Base-by-base conservation (phyloP, 1,140 invertebrate species). In the Pseudomyrmex pallidus region DNA sequence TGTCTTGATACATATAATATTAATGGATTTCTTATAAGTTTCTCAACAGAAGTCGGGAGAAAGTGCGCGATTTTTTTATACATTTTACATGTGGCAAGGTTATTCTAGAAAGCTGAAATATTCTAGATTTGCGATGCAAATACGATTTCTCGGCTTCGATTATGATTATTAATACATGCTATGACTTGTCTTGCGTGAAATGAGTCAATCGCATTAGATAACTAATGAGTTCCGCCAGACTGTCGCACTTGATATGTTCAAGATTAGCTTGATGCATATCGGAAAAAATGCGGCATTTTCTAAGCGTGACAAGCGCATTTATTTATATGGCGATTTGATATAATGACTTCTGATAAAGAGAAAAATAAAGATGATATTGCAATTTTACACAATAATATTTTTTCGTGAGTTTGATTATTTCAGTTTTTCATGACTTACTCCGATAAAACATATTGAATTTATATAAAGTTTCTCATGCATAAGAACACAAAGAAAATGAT, bases 131-230 rank as follows among this genome's bases (percentile, higher is more conserved):
- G 15, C 15, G 22, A 68, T 25, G 4, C 50, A 67, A 57, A 56
- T 67, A 44, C 8, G 1, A 61, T 59, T 74, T 74, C 35, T 25
- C 17, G 22, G 35, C 5, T 1, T 15, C 15, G n/a, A 35, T 13
- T 44, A 35, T 15, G 20, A 78, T 78, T 68, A 56, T 78, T 56
- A 46, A 68, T 68, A 7, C 3, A 57, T 44, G 25, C n/a, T 12
- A 1, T 50, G 22, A 52, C 25, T 66, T 44, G 9, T 64, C 44
- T 46, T 13, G 4, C n/a, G 52, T 44, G 50, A 68, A 57, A 17
- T 56, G 1, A 54, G 56, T 15, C 12, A 20, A 57, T 67, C 4
- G 10, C 12, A n/a, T 46, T 57, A n/a, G 15, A 54, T 35, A 56
- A 68, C 8, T 22, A 10, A n/a, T 44, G 15, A 17, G 8, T n/a